These are phyloP conservation scores for Halisarca cf. caerulea DNA, from an alignment of 37 sponge, comb jelly and placozoan species.

Conservation along the genomic window DNA sequence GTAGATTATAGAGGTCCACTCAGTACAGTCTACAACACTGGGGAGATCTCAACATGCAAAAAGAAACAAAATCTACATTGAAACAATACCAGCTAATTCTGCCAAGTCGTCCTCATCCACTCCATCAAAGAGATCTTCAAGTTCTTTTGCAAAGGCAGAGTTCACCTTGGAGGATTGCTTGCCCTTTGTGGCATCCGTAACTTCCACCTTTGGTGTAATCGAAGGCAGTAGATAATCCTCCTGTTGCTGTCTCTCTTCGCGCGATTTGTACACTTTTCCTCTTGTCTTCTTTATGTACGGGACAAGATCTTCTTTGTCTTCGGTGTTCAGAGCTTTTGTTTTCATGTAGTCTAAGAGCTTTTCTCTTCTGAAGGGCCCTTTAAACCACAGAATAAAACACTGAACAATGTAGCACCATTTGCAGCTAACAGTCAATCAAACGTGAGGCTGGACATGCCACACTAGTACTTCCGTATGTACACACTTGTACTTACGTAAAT, in stretches of 20 bases:
- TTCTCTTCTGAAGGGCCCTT: slow-evolving; percentile 57
- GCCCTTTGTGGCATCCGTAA: background rate
- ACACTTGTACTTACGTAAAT: too few relatives aligned
- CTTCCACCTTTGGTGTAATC: background rate
- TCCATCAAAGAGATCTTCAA: slow-evolving; percentile 21
- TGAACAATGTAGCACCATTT: too few relatives aligned
- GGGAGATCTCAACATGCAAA: too few relatives aligned
- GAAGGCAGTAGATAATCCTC: background rate
- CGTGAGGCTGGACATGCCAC: too few relatives aligned
- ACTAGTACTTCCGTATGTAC: too few relatives aligned
- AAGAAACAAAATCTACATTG: too few relatives aligned
- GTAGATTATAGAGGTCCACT: too few relatives aligned
- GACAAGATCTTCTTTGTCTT: slow-evolving; percentile 27
- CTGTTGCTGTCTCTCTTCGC: slow-evolving; percentile 6
- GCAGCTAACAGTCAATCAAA: too few relatives aligned
- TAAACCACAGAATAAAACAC: too few relatives aligned
- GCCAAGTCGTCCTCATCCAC: slow-evolving; percentile 24
- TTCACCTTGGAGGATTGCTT: background rate
- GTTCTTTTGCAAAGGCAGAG: slow-evolving; percentile 6
- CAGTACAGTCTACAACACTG: too few relatives aligned
- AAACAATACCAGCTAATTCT: slow-evolving; percentile 25
- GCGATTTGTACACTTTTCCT: slow-evolving; percentile 31
- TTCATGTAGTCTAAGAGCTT: slow-evolving; percentile 54
- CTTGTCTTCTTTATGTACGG: slow-evolving; percentile 33
- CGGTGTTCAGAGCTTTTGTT: slow-evolving; percentile 35